Conservation (phyloP, 2,113 vertebrate species). For the Pholis gunnellus region DNA sequence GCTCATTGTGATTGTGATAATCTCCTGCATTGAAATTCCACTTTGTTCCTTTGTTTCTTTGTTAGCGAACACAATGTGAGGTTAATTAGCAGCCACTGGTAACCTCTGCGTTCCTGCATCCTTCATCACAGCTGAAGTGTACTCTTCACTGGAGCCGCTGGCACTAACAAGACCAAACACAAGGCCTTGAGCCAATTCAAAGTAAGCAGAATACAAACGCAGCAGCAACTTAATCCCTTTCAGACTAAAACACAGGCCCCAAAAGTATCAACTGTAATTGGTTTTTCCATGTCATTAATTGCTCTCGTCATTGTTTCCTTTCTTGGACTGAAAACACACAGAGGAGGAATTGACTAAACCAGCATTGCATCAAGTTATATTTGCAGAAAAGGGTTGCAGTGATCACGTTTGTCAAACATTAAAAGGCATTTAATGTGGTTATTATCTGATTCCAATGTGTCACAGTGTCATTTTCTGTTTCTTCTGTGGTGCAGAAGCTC, state of each 20-base stretch:
- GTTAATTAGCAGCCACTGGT: constrained; percentile 89
- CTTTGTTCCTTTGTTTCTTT: constrained; percentile 89
- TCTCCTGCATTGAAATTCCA: constrained; percentile 86
- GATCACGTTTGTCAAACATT: constrained; percentile 45
- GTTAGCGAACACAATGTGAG: constrained; percentile 84
- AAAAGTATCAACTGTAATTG: constrained; percentile 66
- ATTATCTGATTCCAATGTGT: constrained; percentile 50
- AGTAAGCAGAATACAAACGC: constrained; percentile 77
- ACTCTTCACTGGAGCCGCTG: constrained; percentile 74
- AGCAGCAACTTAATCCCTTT: constrained; percentile 71
- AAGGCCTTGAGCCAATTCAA: constrained; percentile 73
- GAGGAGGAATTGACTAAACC: constrained; percentile 11
- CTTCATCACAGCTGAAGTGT: constrained; percentile 85
- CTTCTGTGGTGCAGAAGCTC: constrained; percentile 57
- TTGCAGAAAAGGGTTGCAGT: constrained; percentile 25
- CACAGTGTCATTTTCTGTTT: constrained; percentile 49
- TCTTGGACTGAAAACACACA: constrained; percentile 44
- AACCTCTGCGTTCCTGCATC: constrained; percentile 81
- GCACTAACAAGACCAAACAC: constrained; percentile 77
- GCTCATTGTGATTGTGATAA: constrained; percentile 86
- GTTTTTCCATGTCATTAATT: constrained; percentile 70
- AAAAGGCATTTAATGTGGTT: constrained; percentile 48
- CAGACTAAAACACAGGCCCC: constrained; percentile 46
- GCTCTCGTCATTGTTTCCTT: constrained; percentile 53
- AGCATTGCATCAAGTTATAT: background rate